These are phyloP conservation scores for Pundamilia nyererei DNA, from an alignment of 2,113 vertebrate species.

Conservation along the genomic window DNA sequence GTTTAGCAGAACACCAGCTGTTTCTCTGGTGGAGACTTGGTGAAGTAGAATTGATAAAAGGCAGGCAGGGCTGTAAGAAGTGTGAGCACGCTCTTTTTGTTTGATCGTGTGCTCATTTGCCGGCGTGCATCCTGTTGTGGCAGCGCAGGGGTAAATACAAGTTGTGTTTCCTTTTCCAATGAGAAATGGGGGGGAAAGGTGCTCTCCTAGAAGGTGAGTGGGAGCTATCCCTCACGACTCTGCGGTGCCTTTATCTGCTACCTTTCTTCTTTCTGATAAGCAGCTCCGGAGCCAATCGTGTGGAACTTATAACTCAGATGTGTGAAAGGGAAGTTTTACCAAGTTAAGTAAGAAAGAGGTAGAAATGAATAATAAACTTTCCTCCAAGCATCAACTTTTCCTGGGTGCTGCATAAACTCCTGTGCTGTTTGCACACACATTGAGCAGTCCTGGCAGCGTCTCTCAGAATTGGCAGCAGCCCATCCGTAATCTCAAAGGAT, in stretches of 20 bases:
- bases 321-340: conserved; percentile 24
- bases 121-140: conserved; percentile 12
- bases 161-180: conserved; percentile 29
- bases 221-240: conserved; percentile 19
- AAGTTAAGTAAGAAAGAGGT: neutral
- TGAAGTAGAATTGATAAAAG: conserved; percentile 23
- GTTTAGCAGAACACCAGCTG: conserved; percentile 41
- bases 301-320: conserved; percentile 32
- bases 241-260: conserved; percentile 9
- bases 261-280: conserved; percentile 45
- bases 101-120: conserved; percentile 45
- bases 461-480: neutral
- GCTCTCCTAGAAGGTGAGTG: conserved; percentile 29
- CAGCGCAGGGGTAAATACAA: conserved; percentile 20
- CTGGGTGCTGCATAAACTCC: neutral
- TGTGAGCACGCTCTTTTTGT: conserved; percentile 15
- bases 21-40: conserved; percentile 20
- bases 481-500: conserved; percentile 9
- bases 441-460: neutral
- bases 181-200: neutral
- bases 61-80: conserved; percentile 5
- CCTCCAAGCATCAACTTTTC: neutral
- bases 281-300: conserved; percentile 38
- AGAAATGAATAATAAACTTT: conserved; percentile 31
- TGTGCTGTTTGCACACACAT: neutral